A percentile compares a stretch with the other conserved stretches of the same genome.
phyloP scores from a whole-genome alignment of 2,888 invertebrate genomes.

The Oscheius sp. region DNA sequence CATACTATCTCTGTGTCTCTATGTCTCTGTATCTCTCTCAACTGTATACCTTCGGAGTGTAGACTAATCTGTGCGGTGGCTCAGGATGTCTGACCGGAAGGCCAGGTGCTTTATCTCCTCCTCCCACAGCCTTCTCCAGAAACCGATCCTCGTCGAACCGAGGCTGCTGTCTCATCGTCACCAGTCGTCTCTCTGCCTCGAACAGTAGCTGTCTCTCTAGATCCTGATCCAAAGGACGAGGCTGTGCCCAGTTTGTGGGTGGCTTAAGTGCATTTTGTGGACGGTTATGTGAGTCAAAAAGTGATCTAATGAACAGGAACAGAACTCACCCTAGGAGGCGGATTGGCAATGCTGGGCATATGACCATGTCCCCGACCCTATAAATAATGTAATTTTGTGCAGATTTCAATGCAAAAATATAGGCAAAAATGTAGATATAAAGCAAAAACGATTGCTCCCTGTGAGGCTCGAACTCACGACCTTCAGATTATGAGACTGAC shows the following conservation, averaged over 20 bases:
- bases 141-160: conserved; percentile 15
- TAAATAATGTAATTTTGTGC: neutral
- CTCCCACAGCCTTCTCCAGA: conserved; percentile 18
- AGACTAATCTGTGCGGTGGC: conserved; percentile 31
- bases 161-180: conserved; percentile 16
- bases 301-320: neutral
- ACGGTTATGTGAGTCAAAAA: neutral
- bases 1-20: no score
- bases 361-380: conserved; percentile 24
- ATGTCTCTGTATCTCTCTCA: neutral
- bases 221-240: conserved; percentile 11
- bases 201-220: conserved; percentile 9
- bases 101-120: conserved; percentile 3
- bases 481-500: conserved; percentile 92
- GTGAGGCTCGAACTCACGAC: conserved; percentile 96
- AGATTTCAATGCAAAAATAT: no score
- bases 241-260: conserved; percentile 21
- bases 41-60: conserved; percentile 24
- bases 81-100: conserved; percentile 11
- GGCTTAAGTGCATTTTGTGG: conserved; percentile 19
- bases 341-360: conserved; percentile 19
- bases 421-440: no score
- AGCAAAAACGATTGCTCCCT: conserved; percentile 53
- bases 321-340: conserved; percentile 16
- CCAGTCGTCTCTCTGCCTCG: conserved; percentile 15